Conservation (phyloP, 92 coral and sea anemone species). For the Isaurus tuberculatus region DNA sequence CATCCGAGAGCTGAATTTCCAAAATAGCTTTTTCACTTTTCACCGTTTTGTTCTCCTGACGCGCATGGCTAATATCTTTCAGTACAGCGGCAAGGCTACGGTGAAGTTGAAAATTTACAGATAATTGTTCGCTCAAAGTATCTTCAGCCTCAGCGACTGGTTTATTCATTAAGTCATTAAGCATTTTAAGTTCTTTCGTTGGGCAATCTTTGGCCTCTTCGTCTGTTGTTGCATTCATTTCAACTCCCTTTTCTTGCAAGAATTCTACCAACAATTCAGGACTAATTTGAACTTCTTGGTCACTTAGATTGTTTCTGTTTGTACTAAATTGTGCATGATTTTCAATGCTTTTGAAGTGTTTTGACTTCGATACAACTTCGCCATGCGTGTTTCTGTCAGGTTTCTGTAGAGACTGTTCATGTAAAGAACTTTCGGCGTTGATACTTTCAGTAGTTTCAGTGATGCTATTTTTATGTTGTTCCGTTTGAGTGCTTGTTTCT, state of each 20-base stretch:
- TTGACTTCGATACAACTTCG: neutral
- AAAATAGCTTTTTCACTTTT: slow-evolving; percentile 69
- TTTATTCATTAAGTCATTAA: slow-evolving; percentile 35
- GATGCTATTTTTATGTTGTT: neutral
- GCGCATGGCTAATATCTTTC: slow-evolving; percentile 40
- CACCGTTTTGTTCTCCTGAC: slow-evolving; percentile 56
- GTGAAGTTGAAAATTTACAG: slow-evolving; percentile 55
- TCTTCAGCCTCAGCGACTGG: slow-evolving; percentile 54
- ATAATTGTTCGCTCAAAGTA: slow-evolving; percentile 37
- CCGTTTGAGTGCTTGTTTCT: neutral
- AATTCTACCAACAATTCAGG: too few species aligned
- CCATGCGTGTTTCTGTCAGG: neutral
- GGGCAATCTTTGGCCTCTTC: slow-evolving; percentile 19
- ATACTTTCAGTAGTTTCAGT: neutral
- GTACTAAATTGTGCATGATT: neutral
- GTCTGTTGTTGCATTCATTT: neutral
- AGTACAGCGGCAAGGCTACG: slow-evolving; percentile 40
- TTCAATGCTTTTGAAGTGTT: neutral
- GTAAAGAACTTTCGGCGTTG: neutral
- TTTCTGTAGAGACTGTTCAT: neutral
- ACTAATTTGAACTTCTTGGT: too few species aligned
- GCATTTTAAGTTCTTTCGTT: slow-evolving; percentile 37
- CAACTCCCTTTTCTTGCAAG: neutral
- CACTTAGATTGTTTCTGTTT: neutral
- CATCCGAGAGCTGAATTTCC: slow-evolving; percentile 86